A percentile compares a stretch with the other conserved stretches of the same genome.
These are phyloP conservation scores for Leucopsar rothschildi DNA, from an alignment of 2,113 vertebrate species.

Conservation along the genomic window DNA sequence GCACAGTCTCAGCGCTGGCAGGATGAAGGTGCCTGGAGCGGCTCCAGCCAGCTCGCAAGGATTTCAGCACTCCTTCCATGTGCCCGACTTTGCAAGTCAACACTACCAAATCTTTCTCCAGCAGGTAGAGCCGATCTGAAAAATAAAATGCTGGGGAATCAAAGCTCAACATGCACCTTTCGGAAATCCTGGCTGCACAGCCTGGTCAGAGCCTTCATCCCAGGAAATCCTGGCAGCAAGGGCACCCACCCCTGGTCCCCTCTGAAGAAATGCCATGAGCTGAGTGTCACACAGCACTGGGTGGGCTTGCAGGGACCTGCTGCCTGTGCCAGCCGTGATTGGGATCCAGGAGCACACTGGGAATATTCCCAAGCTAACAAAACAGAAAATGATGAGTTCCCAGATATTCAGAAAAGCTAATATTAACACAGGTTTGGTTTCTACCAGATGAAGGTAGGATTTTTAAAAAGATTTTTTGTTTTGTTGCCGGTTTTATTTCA, in stretches of 20 bases:
- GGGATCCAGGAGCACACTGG: not conserved
- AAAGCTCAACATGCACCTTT: accelerated
- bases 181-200: not conserved
- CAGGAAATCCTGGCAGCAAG: not conserved
- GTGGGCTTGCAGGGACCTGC: not conserved
- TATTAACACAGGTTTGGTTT: not conserved
- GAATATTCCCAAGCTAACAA: not conserved
- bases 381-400: not conserved
- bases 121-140: not conserved
- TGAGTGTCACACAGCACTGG: accelerated
- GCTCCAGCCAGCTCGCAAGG: not conserved
- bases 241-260: not conserved
- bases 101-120: not conserved
- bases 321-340: not conserved
- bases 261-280: accelerated
- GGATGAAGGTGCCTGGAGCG: not conserved
- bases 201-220: not conserved
- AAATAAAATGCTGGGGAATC: not conserved
- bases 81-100: not conserved
- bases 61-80: not conserved
- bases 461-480: not conserved
- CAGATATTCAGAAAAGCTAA: not conserved
- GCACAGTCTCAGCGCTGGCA: not conserved
- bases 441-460: not conserved
- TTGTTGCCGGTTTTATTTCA: constrained; percentile 13